Base-by-base conservation (phyloP, 2,797 vertebrate species). In the Cirrhinus mrigala region DNA sequence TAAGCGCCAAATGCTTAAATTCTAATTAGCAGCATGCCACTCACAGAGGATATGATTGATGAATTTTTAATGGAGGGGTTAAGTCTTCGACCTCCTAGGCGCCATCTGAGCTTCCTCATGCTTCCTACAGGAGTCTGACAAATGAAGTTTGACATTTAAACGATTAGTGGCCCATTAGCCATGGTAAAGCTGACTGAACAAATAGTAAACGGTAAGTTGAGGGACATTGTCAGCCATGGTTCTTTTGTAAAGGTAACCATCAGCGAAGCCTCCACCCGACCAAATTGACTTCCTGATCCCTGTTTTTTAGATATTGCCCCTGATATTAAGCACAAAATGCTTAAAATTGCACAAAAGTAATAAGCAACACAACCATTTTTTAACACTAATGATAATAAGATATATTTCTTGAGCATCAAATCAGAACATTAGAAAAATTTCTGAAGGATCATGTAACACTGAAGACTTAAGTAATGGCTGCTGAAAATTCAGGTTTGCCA, bases 121-220 rank as follows among this genome's bases (percentile, higher is more conserved):
- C 89, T 91, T 91, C 92, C 92, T 92, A 91, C 92, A 92, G 91
- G 79, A 92, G 91, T 91, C 91, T 92, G 90, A 91, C 92, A 92
- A 94, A 95, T 95, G 87, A 90, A 90, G 92, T 93, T 91, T 95
- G 93, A 94, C 94, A 93, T 93, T 91, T 83, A 81, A 80, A 89
- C 93, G 93, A 95, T 94, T 93, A 91, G 88, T 86, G 89, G 89
- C 89, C 92, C 93, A 94, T 94, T 94, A 90, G 86, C 89, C 84
- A 70, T 87, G 88, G 88, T 83, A 91, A 79, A 62, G 76, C 76
- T 62, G 66, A 85, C 66, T 79, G 68, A 85, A 80, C 77, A 85
- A 79, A 85, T 79, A 50, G 52, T 60, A 54, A 60, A 62, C 22
- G 52, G 54, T 60, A 48, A 60, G 54, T 73, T 56, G 44, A 73